Evolutionary conservation across 1,140 invertebrate species (phyloP), one percentile per base, ranked within the genome.

Genomic region (Ooceraea biroi): DNA sequence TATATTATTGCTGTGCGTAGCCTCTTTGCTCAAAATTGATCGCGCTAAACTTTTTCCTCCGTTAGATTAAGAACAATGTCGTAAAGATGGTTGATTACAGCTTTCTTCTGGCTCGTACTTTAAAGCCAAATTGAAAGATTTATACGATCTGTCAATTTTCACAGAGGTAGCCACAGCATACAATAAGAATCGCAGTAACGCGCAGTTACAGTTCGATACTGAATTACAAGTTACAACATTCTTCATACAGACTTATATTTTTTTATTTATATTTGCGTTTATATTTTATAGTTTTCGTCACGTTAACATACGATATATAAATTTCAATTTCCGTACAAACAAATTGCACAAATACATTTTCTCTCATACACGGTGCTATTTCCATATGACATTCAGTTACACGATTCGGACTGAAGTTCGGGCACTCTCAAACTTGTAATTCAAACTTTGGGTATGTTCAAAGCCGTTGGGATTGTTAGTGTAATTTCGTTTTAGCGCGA

Each of bases 1-100:
- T 86, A 82, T 89, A 82, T 89, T 89, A 89, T 89, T 89, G 85
- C 88, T 89, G 52, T 86, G 50, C 27, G 46, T 85, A 78, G 57
- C 30, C 27, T 83, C 25, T 77, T 77, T 82, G 46, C 55, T 71
- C 55, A 46, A n/a, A 82, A 85, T 14, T 58, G 11, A 57, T 88
- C 12, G 52, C 30, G 57, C 10, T 52, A 30, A 68, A 57, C 19
- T 73, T 55, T 22, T 41, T n/a, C n/a, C 19, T 65, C 66, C n/a
- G 22, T 69, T 58, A 11, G 25, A 36, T 19, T 50, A 7, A n/a
- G 8, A 30, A 19, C 25, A 66, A 50, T 41, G n/a, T 71, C 44
- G n/a, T 14, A 36, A 4, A 5, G 11, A 52, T 25, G 48, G 11
- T 66, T 78, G 0, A 80, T 46, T 57, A 14, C 4, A 77, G 19